phyloP scores from a whole-genome alignment of 2,113 vertebrate genomes.

The Peromyscus californicus region DNA sequence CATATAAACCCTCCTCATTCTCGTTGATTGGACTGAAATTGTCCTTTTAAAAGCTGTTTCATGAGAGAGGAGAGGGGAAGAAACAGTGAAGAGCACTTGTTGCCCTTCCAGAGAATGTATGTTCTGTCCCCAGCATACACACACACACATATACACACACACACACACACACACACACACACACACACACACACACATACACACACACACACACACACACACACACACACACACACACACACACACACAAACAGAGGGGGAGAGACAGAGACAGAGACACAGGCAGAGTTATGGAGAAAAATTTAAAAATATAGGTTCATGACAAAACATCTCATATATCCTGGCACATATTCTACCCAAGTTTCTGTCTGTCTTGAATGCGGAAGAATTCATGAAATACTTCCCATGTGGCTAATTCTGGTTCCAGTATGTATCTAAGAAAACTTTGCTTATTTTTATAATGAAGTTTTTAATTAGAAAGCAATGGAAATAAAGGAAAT shows the following conservation, averaged over 20 bases:
- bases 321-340: background rate
- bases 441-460: background rate
- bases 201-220: background rate
- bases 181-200: too few relatives aligned
- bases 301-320: background rate
- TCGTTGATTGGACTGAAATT: too few relatives aligned
- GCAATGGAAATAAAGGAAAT: background rate
- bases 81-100: background rate
- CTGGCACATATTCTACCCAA: background rate
- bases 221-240: background rate
- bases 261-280: background rate
- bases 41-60: background rate
- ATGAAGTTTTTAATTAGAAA: background rate
- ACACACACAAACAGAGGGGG: too few relatives aligned
- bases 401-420: background rate
- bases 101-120: background rate
- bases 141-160: too few relatives aligned
- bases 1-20: too few relatives aligned
- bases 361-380: background rate
- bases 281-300: background rate
- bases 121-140: background rate
- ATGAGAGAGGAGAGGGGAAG: background rate
- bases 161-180: background rate
- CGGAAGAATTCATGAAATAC: background rate
- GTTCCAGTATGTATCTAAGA: background rate